Conservation (phyloP, 2,888 invertebrate genomes). For the Morpho deidamia region DNA sequence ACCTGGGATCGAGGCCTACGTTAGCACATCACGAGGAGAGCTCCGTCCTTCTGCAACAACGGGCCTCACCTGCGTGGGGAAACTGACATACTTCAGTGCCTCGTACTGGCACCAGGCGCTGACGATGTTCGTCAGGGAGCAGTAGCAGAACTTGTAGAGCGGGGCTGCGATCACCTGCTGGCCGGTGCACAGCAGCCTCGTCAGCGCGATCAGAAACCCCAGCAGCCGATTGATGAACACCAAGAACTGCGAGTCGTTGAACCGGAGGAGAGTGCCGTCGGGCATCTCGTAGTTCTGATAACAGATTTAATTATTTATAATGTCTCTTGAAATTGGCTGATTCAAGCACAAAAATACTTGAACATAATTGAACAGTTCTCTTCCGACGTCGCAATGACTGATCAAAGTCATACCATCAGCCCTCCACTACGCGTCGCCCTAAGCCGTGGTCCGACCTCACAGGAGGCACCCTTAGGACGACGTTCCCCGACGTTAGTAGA, state of each 20-base stretch:
- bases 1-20: constrained; percentile 67
- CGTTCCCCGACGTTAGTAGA: too few relatives aligned
- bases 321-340: too few relatives aligned
- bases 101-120: constrained; percentile 99
- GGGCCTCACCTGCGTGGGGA: constrained; percentile 82
- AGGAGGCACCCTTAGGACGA: too few relatives aligned
- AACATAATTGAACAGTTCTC: too few relatives aligned
- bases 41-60: too few relatives aligned
- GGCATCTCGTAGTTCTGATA: constrained; percentile 81
- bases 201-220: constrained; percentile 86
- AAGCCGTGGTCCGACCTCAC: too few relatives aligned
- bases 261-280: constrained; percentile 81
- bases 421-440: too few relatives aligned
- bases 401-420: too few relatives aligned
- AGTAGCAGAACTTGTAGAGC: constrained; percentile 95
- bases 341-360: too few relatives aligned
- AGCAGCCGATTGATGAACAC: constrained; percentile 96
- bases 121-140: constrained; percentile 97
- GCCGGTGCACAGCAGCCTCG: constrained; percentile 76
- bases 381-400: too few relatives aligned
- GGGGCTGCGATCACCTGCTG: constrained; percentile 89
- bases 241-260: constrained; percentile 97
- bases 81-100: constrained; percentile 98
- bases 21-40: too few relatives aligned
- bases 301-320: too few relatives aligned